Conservation (phyloP, 2,888 invertebrate species). For the Patella pellucida region DNA sequence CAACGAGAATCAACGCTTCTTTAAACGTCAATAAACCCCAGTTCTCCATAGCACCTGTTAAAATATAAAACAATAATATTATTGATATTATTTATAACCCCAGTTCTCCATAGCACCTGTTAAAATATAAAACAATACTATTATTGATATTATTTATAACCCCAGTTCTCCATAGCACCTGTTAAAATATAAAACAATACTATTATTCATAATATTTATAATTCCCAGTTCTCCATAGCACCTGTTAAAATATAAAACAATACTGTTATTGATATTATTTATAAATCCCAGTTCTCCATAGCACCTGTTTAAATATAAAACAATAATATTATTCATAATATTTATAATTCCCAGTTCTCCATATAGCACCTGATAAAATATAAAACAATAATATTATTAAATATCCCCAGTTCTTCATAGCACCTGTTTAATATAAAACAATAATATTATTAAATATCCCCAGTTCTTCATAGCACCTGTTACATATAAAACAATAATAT, state of each 20-base stretch:
- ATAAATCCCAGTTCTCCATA: constrained; percentile 98
- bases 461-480: constrained; percentile 97
- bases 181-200: constrained; percentile 1
- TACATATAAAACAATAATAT: background rate
- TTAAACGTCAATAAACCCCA: constrained; percentile 95
- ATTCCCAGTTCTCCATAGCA: constrained; percentile 99
- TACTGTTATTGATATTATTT: no score
- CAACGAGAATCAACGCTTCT: constrained; percentile 90
- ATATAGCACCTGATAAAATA: constrained; percentile 83
- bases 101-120: constrained; percentile 97
- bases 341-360: constrained; percentile 99
- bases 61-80: background rate
- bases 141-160: constrained; percentile 72
- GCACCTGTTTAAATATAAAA: constrained; percentile 77
- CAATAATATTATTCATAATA: no score
- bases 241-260: constrained; percentile 72
- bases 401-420: constrained; percentile 99
- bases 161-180: constrained; percentile 99
- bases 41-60: constrained; percentile 92
- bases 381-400: background rate
- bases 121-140: background rate
- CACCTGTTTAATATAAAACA: constrained; percentile 74
- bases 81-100: constrained; percentile 79
- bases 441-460: constrained; percentile 76
- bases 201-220: no score